Evolutionary conservation across 1,140 invertebrate genomes (phyloP).

Genomic region (Scaptodrosophila lebanonensis): DNA sequence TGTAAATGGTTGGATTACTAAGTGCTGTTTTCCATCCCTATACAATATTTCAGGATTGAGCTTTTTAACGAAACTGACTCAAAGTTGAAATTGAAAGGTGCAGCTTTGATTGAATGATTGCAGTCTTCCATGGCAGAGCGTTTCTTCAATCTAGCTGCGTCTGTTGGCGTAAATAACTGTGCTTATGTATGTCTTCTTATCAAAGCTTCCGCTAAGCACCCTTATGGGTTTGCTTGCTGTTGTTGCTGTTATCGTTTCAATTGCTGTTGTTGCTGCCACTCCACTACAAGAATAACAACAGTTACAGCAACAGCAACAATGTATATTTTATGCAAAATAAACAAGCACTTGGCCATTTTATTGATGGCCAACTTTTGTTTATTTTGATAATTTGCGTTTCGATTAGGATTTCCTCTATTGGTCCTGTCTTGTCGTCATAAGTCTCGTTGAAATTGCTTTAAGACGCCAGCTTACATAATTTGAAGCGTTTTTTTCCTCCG

Average conservation of each 20-base stretch:
- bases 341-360: conserved; percentile 32
- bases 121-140: no score
- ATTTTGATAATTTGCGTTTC: conserved; percentile 31
- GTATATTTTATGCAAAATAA: conserved; percentile 34
- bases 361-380: conserved; percentile 36
- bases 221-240: conserved; percentile 30
- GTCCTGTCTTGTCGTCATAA: conserved; percentile 35
- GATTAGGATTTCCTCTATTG: conserved; percentile 3
- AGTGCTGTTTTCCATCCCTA: no score
- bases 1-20: no score
- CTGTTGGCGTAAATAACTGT: no score
- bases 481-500: background rate
- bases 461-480: conserved; percentile 33
- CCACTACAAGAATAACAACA: background rate
- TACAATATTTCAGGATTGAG: no score
- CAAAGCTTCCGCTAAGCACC: conserved; percentile 55
- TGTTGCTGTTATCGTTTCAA: conserved; percentile 39
- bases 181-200: conserved; percentile 43
- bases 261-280: conserved; percentile 4
- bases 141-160: no score
- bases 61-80: no score
- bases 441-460: conserved; percentile 21
- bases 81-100: no score
- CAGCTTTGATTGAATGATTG: no score
- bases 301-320: background rate